Percentiles rank a stretch among this genome's conserved stretches.
phyloP scores from a whole-genome alignment of 2,888 invertebrate species.

The Hetaerina titia region DNA sequence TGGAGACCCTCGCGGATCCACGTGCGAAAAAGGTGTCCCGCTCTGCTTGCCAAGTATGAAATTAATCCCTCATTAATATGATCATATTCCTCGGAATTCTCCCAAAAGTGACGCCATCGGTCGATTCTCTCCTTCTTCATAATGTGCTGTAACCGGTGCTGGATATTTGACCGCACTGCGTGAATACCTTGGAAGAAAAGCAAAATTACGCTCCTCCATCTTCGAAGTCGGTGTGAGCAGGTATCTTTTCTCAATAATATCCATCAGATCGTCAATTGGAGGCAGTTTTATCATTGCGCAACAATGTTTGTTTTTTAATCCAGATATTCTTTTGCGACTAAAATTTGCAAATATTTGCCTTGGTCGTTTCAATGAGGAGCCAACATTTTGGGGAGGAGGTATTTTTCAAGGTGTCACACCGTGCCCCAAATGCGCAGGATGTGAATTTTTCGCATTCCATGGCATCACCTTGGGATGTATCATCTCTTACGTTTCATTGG shows the following conservation, averaged over 20 bases:
- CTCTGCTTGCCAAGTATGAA: conserved; percentile 19
- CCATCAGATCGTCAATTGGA: too few species aligned
- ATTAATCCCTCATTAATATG: not conserved
- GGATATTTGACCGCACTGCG: not conserved
- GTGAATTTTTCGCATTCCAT: not conserved
- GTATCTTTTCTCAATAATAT: too few species aligned
- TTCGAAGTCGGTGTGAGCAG: too few species aligned
- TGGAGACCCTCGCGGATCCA: not conserved
- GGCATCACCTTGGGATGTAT: not conserved
- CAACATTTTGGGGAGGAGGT: too few species aligned
- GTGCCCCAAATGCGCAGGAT: not conserved
- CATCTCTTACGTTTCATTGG: not conserved
- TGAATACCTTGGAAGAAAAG: not conserved
- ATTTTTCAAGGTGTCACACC: not conserved
- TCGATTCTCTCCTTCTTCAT: not conserved
- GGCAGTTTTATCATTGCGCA: too few species aligned
- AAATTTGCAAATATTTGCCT: too few species aligned
- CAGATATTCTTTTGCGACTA: too few species aligned
- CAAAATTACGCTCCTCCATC: too few species aligned
- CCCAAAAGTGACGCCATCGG: not conserved
- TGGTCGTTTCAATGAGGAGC: too few species aligned
- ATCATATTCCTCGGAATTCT: not conserved
- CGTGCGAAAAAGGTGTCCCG: not conserved
- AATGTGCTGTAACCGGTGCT: not conserved
- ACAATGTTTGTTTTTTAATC: too few species aligned